Conservation (phyloP, 2,888 invertebrate species). For the Cheilosia urbana region DNA sequence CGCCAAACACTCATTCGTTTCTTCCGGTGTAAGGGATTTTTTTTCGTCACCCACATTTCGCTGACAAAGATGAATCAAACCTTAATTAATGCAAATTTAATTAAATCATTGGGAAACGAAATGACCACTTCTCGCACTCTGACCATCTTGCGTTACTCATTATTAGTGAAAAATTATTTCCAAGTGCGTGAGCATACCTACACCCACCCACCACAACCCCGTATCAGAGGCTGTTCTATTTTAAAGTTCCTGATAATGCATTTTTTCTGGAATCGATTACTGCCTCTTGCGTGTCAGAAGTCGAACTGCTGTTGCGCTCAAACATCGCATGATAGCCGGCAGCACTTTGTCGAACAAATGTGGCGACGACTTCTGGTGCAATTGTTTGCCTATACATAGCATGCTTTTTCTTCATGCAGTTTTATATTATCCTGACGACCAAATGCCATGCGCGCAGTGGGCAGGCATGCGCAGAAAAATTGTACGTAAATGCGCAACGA, state of each 20-base stretch:
- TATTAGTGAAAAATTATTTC: background rate
- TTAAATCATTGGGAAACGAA: slow-evolving; percentile 42
- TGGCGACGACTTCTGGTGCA: slow-evolving; percentile 64
- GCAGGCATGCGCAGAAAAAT: slow-evolving; percentile 58
- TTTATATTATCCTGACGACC: slow-evolving; percentile 2
- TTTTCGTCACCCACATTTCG: slow-evolving; percentile 33
- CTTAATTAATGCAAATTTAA: slow-evolving; percentile 49
- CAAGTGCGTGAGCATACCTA: slow-evolving; percentile 41
- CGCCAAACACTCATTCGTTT: slow-evolving; percentile 34
- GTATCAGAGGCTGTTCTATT: background rate
- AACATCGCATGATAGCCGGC: slow-evolving; percentile 67
- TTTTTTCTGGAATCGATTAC: slow-evolving; percentile 57
- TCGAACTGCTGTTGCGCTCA: slow-evolving; percentile 56
- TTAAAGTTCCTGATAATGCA: slow-evolving; percentile 3
- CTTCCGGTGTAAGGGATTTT: slow-evolving; percentile 56
- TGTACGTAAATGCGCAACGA: slow-evolving; percentile 56
- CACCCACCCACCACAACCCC: slow-evolving; percentile 53
- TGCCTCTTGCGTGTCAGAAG: slow-evolving; percentile 59
- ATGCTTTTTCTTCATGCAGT: slow-evolving; percentile 1
- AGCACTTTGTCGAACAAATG: slow-evolving; percentile 56
- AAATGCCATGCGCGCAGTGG: slow-evolving; percentile 48
- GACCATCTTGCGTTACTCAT: slow-evolving; percentile 36
- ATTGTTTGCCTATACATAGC: slow-evolving; percentile 15
- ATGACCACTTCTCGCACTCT: slow-evolving; percentile 16
- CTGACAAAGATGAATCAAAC: slow-evolving; percentile 47